Conservation (phyloP, 2,888 invertebrate species). For the Rhabditophanes sp. region DNA sequence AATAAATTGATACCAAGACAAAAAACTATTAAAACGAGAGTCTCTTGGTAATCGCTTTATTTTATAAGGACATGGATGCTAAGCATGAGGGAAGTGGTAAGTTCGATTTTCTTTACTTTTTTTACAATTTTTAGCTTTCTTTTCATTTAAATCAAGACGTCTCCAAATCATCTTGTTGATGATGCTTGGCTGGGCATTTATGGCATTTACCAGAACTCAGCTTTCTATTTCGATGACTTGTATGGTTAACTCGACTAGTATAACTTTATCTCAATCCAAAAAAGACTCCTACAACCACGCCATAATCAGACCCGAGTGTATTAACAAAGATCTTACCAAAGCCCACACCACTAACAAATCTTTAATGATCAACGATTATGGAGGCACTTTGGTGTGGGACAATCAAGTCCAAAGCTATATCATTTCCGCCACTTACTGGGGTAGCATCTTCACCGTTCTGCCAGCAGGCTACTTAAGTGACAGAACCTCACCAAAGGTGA, state of each 20-base stretch:
- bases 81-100: too few species aligned
- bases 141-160: slow-evolving; percentile 16
- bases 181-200: slow-evolving; percentile 21
- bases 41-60: too few species aligned
- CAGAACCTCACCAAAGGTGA: too few species aligned
- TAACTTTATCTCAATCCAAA: slow-evolving; percentile 5
- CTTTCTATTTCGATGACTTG: slow-evolving; percentile 22
- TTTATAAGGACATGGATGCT: too few species aligned
- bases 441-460: slow-evolving; percentile 14
- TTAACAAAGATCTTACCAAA: too few species aligned
- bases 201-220: slow-evolving; percentile 21
- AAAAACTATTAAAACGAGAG: too few species aligned
- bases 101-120: slow-evolving; percentile 4
- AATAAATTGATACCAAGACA: too few species aligned
- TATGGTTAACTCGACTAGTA: slow-evolving; percentile 22
- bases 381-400: slow-evolving; percentile 10
- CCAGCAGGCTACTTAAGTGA: slow-evolving; percentile 18
- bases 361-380: background rate
- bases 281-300: too few species aligned
- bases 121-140: slow-evolving; percentile 12
- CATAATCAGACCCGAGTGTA: too few species aligned
- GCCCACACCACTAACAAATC: background rate
- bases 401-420: slow-evolving; percentile 10
- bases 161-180: slow-evolving; percentile 19
- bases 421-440: slow-evolving; percentile 21